Evolutionary conservation across 2,797 vertebrate species (phyloP).

Genomic region (Sternotherus odoratus): DNA sequence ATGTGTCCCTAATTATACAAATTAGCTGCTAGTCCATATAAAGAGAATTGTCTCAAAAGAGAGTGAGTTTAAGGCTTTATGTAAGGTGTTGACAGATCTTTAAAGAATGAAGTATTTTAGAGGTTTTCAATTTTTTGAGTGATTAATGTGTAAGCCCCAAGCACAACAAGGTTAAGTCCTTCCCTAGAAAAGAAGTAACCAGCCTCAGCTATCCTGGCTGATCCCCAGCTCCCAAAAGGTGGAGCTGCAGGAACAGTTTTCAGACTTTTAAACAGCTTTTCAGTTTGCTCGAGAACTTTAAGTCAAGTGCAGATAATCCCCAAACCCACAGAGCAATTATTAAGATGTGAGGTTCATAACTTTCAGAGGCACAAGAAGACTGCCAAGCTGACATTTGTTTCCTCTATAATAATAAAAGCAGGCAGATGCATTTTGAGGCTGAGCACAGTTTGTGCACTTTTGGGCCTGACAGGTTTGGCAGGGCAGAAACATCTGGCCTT

Average conservation of each 20-base stretch:
- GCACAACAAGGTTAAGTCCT: not conserved
- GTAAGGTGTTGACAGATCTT: not conserved
- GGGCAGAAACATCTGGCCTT: not conserved
- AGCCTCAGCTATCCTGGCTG: not conserved
- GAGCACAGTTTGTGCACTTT: not conserved
- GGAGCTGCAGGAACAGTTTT: constrained; percentile 57
- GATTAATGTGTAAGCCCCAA: not conserved
- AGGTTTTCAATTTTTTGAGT: not conserved
- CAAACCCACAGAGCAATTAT: not conserved
- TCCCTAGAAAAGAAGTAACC: not conserved
- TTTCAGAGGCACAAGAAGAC: not conserved
- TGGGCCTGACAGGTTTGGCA: not conserved
- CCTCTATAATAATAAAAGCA: not conserved
- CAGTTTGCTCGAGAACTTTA: not conserved
- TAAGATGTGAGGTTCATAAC: not conserved
- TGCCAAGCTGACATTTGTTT: not conserved
- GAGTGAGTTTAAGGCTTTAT: not conserved
- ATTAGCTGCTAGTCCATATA: not conserved
- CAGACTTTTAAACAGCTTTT: not conserved
- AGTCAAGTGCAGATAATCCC: not conserved
- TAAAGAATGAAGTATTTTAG: not conserved
- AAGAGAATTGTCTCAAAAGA: not conserved
- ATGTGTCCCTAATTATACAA: not conserved
- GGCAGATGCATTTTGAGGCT: not conserved
- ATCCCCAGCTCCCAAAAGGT: constrained; percentile 47